Evolutionary conservation across 2,888 invertebrate species (phyloP), one percentile per base, ranked within the genome.

Genomic region (Trissolcus brochymenae): DNA sequence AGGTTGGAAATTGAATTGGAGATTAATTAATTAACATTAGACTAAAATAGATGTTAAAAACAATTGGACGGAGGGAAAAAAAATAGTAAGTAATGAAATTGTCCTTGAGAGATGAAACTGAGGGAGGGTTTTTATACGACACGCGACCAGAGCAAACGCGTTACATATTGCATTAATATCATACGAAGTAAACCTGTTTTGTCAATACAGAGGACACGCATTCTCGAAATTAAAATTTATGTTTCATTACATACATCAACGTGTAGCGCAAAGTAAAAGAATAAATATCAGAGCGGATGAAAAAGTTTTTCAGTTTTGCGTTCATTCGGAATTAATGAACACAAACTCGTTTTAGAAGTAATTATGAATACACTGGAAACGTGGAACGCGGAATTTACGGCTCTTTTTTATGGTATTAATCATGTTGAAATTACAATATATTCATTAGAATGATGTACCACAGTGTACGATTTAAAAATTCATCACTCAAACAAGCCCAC

Each of bases 201-300:
- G 62, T 80, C 80, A 71, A 80, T 81, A 78, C 82, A 68, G 78
- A 79, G 79, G 75, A 80, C 80, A 81, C 76, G 79, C 87, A 84
- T 87, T 87, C 84, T 85, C 84, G 79, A 85, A 84, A 88, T 88
- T 88, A 88, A 87, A 88, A 87, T 85, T 85, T 86, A 82, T 64
- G 60, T 84, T 82, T 85, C 84, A 82, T 77, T 64, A 74, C 62
- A 46, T 78, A 77, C 80, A 82, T 83, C 83, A 72, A 57, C 62
- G 43, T 40, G 43, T 40, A 35, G 55, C 43, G 61, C 73, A 61
- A 66, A 73, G 54, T 67, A 41, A 43, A 51, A 61, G 17, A 67
- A 67, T 51, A 66, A 73, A 73, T 51, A 67, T 51, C 57, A 7
- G 9, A 35, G 17, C 7, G 19, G 9, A 56, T 17, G 13, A 19